Percentiles rank a stretch among this genome's conserved stretches.
Evolutionary conservation across 2,113 vertebrate genomes (phyloP).

Genomic region (Aptenodytes forsteri): DNA sequence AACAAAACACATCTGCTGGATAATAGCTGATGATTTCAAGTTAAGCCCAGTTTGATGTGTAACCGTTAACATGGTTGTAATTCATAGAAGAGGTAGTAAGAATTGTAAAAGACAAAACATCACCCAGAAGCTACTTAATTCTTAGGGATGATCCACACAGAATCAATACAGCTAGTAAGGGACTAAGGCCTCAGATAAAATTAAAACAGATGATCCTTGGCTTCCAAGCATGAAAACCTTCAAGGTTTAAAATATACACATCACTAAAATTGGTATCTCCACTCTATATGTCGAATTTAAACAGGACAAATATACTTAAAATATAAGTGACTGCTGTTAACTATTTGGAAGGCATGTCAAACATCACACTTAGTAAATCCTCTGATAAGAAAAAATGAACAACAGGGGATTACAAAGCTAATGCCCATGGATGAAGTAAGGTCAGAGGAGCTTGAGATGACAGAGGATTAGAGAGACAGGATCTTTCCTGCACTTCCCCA

Average conservation of each 20-base stretch:
- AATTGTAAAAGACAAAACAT: not conserved
- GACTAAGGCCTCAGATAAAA: not conserved
- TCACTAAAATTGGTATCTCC: not conserved
- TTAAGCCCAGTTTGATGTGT: not conserved
- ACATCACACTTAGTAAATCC: conserved; percentile 70
- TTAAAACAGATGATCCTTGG: not conserved
- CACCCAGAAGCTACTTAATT: conserved; percentile 13
- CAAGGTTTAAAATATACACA: not conserved
- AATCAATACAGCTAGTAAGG: not conserved
- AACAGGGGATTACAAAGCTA: conserved; percentile 83
- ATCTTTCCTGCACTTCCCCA: conserved; percentile 34
- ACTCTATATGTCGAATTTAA: not conserved
- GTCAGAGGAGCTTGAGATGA: conserved; percentile 76
- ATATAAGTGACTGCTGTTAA: not conserved
- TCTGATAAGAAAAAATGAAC: conserved; percentile 76
- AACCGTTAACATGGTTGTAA: not conserved
- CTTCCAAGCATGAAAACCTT: not conserved
- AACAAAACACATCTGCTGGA: not conserved
- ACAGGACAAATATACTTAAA: not conserved
- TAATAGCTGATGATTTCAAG: not conserved
- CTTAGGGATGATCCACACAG: not conserved
- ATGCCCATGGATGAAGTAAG: conserved; percentile 82
- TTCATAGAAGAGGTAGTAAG: not conserved
- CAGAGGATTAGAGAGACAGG: conserved; percentile 77
- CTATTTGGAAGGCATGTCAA: not conserved